Base-by-base conservation (phyloP, 2,113 vertebrate genomes). In the Cromileptes altivelis region DNA sequence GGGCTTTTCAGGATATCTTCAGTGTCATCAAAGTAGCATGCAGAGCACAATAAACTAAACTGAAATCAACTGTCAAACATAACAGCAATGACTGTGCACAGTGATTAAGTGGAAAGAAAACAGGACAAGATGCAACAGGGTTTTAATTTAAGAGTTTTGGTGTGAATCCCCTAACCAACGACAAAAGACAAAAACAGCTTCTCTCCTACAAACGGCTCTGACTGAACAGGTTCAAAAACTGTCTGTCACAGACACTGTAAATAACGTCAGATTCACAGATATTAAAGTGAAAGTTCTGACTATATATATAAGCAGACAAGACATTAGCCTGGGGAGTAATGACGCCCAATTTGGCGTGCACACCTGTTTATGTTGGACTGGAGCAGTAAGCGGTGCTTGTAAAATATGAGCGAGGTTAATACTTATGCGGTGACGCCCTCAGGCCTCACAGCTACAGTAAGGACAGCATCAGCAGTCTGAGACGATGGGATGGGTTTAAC, bases 341-440 rank as follows among this genome's bases (percentile, higher is more conserved):
- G 80, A 89, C 78, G 80, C 85, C 91, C 84, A 81, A 86, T 90
- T 94, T 94, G 94, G 94, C 92, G 1, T 58, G 80, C 84, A 84
- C 82, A 89, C 91, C 93, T 95, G 89, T 96, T 96, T 95, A 91
- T 94, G 84, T 95, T 96, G 95, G 94, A 92, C 87, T 9, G 64
- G 78, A 75, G 45, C 74, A 76, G 81, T 64, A 75, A 89, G 87
- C 75, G 80, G 70, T 80, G 79, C 90, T 92, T 88, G 88, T 93
- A 94, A 94, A 96, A 95, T 90, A 95, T 81, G 85, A 92, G 91
- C 73, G 86, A 93, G 95, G 93, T 95, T 95, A 95, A 94, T 94
- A 89, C 81, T 92, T 93, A 86, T 84, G 91, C 40, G 88, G 92
- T 89, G 84, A 92, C 90, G 85, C 94, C 94, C 91, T 94, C 79